A percentile compares a stretch with the other conserved stretches of the same genome.
phyloP scores from a whole-genome alignment of 1,140 invertebrate genomes.

The Pygmarrhopalites habei region DNA sequence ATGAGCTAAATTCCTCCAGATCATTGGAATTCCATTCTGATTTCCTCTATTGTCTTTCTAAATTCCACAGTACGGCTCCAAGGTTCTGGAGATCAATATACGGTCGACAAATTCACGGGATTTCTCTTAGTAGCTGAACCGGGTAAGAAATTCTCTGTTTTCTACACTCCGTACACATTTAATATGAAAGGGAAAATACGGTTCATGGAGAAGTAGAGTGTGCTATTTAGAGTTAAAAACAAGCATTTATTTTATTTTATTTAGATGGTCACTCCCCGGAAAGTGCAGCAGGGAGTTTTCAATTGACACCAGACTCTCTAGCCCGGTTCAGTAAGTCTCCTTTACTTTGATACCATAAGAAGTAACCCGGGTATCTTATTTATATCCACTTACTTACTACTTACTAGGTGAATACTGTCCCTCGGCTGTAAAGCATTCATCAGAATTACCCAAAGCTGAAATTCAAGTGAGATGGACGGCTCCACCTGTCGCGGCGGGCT shows the following conservation, averaged over 20 bases:
- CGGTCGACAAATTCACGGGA: conserved; percentile 50
- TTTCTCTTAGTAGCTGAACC: conserved; percentile 48
- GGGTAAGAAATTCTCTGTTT: no score
- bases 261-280: conserved; percentile 31
- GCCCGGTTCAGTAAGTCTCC: conserved; percentile 46
- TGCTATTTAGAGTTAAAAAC: no score
- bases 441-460: conserved; percentile 49
- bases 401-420: conserved; percentile 51
- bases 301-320: conserved; percentile 46
- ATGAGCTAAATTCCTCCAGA: neutral
- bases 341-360: no score
- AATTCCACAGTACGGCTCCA: conserved; percentile 44
- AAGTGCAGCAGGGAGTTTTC: conserved; percentile 38
- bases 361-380: no score
- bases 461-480: conserved; percentile 53
- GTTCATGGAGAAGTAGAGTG: no score
- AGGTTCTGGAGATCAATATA: conserved; percentile 45
- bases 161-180: no score
- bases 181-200: no score
- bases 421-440: conserved; percentile 50
- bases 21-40: neutral
- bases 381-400: no score
- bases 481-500: conserved; percentile 46
- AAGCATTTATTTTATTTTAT: no score
- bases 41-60: conserved; percentile 12